Base-by-base conservation (phyloP, 2,888 invertebrate species). In the Meteorus colon region DNA sequence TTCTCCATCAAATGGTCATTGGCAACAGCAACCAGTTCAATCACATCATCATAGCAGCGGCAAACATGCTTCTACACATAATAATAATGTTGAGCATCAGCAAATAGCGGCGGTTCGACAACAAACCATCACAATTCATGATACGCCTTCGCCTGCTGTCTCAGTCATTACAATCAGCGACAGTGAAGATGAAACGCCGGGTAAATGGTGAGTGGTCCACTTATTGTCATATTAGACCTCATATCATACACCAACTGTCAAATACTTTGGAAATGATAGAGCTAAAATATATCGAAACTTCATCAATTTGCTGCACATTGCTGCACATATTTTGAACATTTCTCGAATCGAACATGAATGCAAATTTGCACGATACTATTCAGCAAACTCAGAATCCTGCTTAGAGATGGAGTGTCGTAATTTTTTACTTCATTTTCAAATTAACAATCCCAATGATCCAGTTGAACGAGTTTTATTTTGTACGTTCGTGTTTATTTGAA, bases 161-260 rank as follows among this genome's bases (percentile, higher is more conserved):
- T 96, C 97, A 75, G 97, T 98, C 83, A 98, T 98, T 86, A 98
- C 98, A 60, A 97, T 97, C 85, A 96, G 96, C 24, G 98, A 98
- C 89, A 97, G 97, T 84, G 98, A 98, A 87, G 98, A 98, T 87
- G 98, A 98, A 85, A 91, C 92, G 73, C 91, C 91, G 10, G 91
- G 87, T n/a, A 90, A 90, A 84, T 88, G 89, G 89, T 89, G 48
- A 83, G 84, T 81, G 51, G 55, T 29, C 41, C 74, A 74, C 29
- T 69, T 68, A 78, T 75, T 19, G 19, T 8, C 55, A n/a, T 63
- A 12, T 73, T 65, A 14, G 16, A 48, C 16, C 51, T 45, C n/a
- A 63, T 63, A 63, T 62, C 6, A 48, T n/a, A n/a, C 14, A 4
- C 16, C 48, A n/a, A 48, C 16, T n/a, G 5, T n/a, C 4, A 48